phyloP scores from a whole-genome alignment of 2,888 invertebrate genomes.

The Patella pellucida region DNA sequence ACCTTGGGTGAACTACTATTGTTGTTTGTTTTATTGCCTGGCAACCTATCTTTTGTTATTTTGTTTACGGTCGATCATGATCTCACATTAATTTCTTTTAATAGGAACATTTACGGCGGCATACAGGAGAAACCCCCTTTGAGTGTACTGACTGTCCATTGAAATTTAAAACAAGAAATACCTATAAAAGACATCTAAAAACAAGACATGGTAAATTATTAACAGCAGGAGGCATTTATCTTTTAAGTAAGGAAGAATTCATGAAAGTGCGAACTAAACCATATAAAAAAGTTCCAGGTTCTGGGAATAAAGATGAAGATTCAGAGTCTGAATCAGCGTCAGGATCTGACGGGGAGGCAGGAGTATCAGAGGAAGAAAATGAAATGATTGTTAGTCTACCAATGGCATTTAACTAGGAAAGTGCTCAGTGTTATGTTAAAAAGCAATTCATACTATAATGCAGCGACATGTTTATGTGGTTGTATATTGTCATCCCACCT shows the following conservation, averaged over 20 bases:
- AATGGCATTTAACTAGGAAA: too few relatives aligned
- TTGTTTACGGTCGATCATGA: background rate
- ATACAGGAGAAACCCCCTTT: slow-evolving; percentile 71
- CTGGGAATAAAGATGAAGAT: background rate
- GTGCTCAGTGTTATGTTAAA: too few relatives aligned
- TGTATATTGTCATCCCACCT: too few relatives aligned
- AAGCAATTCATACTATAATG: too few relatives aligned
- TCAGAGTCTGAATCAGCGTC: background rate
- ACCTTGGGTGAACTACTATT: too few relatives aligned
- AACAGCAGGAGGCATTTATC: slow-evolving; percentile 74
- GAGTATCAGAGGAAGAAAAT: too few relatives aligned
- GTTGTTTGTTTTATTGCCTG: too few relatives aligned
- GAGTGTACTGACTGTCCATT: slow-evolving; percentile 64
- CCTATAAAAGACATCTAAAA: slow-evolving; percentile 76
- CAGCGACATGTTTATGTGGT: too few relatives aligned
- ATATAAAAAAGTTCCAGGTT: slow-evolving; percentile 38
- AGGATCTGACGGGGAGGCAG: background rate
- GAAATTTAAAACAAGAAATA: slow-evolving; percentile 76
- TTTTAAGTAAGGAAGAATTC: slow-evolving; percentile 71
- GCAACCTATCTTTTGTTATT: too few relatives aligned
- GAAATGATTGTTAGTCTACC: too few relatives aligned
- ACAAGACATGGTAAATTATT: slow-evolving; percentile 76
- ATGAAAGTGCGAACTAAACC: slow-evolving; percentile 55
- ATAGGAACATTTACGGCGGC: slow-evolving; percentile 74
- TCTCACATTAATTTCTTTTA: slow-evolving; percentile 19